These are phyloP conservation scores for Phrynocephalus vlangalii DNA, from an alignment of 2,797 vertebrate species.

Conservation along the genomic window DNA sequence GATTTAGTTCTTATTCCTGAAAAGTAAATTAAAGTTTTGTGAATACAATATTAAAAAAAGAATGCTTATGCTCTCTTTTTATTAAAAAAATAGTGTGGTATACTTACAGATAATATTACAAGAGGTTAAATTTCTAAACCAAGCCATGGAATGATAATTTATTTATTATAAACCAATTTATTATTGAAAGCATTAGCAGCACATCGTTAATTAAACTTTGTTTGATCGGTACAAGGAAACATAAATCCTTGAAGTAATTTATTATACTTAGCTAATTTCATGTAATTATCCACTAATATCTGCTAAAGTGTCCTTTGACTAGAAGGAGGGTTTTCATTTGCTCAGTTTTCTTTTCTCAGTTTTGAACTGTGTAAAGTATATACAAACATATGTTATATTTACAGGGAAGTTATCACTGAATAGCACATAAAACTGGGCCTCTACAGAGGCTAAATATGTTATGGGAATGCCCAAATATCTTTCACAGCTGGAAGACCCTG, in stretches of 20 bases:
- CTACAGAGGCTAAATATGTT: too few relatives aligned
- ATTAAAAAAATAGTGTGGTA: conserved; percentile 7
- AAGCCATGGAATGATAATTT: conserved; percentile 75
- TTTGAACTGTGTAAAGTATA: conserved; percentile 71
- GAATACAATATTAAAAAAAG: conserved; percentile 18
- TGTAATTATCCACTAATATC: conserved; percentile 83
- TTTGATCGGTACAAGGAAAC: conserved; percentile 80
- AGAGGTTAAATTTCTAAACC: conserved; percentile 71
- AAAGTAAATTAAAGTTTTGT: conserved; percentile 46
- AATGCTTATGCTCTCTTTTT: conserved; percentile 31
- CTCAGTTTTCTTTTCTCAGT: conserved; percentile 78
- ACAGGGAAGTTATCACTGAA: conserved; percentile 31
- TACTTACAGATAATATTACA: conserved; percentile 45
- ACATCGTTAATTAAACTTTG: conserved; percentile 84
- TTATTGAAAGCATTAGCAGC: conserved; percentile 80
- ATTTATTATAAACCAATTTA: conserved; percentile 81
- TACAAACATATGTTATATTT: conserved; percentile 3
- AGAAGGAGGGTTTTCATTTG: conserved; percentile 79
- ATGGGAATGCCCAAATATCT: too few relatives aligned
- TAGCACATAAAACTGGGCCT: neutral
- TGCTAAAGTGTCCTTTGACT: conserved; percentile 82
- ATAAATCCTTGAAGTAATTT: conserved; percentile 84
- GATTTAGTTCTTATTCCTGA: conserved; percentile 53
- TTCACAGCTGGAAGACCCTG: too few relatives aligned
- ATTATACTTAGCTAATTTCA: conserved; percentile 82